phyloP scores from a whole-genome alignment of 2,113 vertebrate genomes.

The Labeo rohita region DNA sequence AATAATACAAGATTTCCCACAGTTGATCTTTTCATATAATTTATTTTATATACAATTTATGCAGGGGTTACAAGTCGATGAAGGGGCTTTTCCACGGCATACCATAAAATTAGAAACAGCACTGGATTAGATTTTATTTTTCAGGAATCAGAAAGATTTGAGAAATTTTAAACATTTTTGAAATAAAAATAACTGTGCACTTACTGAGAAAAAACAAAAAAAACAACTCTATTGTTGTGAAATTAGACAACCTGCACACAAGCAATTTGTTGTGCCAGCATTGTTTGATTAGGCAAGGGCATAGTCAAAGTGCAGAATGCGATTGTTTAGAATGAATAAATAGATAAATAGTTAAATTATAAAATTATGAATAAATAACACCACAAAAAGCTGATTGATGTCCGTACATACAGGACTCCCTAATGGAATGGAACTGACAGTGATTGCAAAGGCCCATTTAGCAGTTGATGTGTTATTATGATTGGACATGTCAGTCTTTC shows the following conservation, averaged over 20 bases:
- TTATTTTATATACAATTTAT: constrained; percentile 52
- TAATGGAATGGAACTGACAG: constrained; percentile 91
- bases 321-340: constrained; percentile 70
- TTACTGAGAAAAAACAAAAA: constrained; percentile 42
- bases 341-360: constrained; percentile 70
- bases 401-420: constrained; percentile 85
- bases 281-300: constrained; percentile 71
- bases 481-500: constrained; percentile 98
- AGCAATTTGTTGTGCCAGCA: constrained; percentile 68
- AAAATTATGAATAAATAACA: constrained; percentile 77
- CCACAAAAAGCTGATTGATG: constrained; percentile 91
- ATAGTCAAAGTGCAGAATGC: constrained; percentile 66
- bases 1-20: constrained; percentile 74
- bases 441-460: constrained; percentile 89
- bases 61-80: constrained; percentile 56
- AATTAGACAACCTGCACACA: constrained; percentile 61
- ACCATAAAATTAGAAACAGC: constrained; percentile 49
- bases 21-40: constrained; percentile 70
- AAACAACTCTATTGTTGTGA: constrained; percentile 34
- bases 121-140: neutral
- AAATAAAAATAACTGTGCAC: constrained; percentile 15
- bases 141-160: neutral
- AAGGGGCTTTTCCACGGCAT: constrained; percentile 47
- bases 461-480: constrained; percentile 98
- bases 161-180: neutral